phyloP scores from a whole-genome alignment of 1,140 invertebrate species.

The Copidosoma floridanum region DNA sequence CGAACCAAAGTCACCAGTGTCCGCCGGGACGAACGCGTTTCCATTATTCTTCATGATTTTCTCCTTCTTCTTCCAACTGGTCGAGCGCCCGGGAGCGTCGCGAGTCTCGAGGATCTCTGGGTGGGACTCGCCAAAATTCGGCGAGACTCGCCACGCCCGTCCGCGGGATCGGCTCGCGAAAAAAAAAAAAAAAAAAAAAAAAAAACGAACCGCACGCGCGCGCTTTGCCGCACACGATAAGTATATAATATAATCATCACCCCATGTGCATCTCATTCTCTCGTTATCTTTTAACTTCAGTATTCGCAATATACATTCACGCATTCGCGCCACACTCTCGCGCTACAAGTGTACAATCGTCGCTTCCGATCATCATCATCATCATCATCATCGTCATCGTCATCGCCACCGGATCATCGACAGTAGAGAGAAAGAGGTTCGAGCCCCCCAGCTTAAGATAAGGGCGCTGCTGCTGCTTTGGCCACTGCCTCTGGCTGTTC shows the following conservation, averaged over 20 bases:
- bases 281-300: too few relatives aligned
- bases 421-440: too few relatives aligned
- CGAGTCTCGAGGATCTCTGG: conserved; percentile 22
- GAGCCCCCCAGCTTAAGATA: conserved; percentile 21
- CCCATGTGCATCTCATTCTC: too few relatives aligned
- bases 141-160: conserved; percentile 11
- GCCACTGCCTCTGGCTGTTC: neutral
- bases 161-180: neutral
- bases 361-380: too few relatives aligned
- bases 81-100: neutral
- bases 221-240: too few relatives aligned
- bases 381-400: too few relatives aligned
- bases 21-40: conserved; percentile 41
- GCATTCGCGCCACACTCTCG: conserved; percentile 23
- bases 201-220: too few relatives aligned
- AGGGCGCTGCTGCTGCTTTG: neutral
- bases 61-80: too few relatives aligned
- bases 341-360: too few relatives aligned
- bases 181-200: too few relatives aligned
- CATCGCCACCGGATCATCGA: too few relatives aligned
- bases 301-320: conserved; percentile 25
- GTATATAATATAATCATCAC: too few relatives aligned
- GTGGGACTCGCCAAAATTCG: conserved; percentile 1
- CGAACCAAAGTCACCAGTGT: conserved; percentile 38
- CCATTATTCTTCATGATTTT: neutral